These are phyloP conservation scores for Embidobia sp. DNA, from an alignment of 2,888 invertebrate species.

Conservation along the genomic window DNA sequence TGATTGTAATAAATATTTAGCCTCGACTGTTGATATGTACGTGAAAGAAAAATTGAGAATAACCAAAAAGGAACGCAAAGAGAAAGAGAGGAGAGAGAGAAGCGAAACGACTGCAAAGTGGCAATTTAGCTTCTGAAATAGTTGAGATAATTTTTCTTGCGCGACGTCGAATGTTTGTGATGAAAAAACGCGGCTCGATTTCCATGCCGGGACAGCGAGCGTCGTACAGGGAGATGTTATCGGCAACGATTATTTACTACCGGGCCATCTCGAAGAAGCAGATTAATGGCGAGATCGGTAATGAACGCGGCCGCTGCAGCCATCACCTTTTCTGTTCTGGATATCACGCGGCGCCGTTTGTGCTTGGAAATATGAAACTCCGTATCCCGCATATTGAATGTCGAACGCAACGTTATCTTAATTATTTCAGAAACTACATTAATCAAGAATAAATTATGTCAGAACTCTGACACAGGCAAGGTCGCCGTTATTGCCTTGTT, in stretches of 20 bases:
- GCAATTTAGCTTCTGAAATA: constrained; percentile 41
- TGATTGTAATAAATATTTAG: no score
- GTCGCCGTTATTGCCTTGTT: constrained; percentile 1
- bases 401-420: constrained; percentile 54
- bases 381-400: constrained; percentile 35
- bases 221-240: constrained; percentile 72
- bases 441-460: constrained; percentile 45
- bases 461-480: constrained; percentile 19
- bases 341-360: constrained; percentile 61
- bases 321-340: constrained; percentile 57
- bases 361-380: constrained; percentile 40
- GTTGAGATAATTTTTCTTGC: constrained; percentile 37
- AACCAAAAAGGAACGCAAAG: no score
- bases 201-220: constrained; percentile 52
- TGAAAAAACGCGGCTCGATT: constrained; percentile 48
- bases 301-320: constrained; percentile 71
- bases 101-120: no score
- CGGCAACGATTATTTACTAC: constrained; percentile 76
- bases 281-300: constrained; percentile 79
- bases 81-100: no score
- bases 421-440: constrained; percentile 56
- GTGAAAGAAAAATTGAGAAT: no score
- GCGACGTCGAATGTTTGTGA: constrained; percentile 29
- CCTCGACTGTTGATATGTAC: no score
- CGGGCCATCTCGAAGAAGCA: constrained; percentile 73